Percentiles rank a stretch among this genome's conserved stretches.
These are phyloP conservation scores for Drosophila baimaii DNA, from an alignment of 1,140 invertebrate genomes.

Conservation along the genomic window DNA sequence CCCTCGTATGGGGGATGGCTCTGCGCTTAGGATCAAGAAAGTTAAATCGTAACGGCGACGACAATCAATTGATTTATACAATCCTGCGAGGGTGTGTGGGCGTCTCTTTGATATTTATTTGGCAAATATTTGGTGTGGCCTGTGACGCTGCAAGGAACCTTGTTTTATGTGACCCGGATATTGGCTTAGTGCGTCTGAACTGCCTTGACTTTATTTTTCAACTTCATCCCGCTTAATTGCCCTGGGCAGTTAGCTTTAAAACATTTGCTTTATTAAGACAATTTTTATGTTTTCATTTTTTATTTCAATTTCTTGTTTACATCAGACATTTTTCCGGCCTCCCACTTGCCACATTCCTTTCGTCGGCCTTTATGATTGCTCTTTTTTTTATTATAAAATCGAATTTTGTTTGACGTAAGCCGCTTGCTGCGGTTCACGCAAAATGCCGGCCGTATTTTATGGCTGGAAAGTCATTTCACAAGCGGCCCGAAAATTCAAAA, in stretches of 20 bases:
- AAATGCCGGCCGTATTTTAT: slow-evolving; percentile 35
- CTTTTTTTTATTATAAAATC: slow-evolving; percentile 56
- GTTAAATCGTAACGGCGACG: slow-evolving; percentile 61
- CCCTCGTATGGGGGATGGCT: slow-evolving; percentile 5
- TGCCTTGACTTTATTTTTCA: slow-evolving; percentile 24
- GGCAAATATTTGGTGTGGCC: slow-evolving; percentile 70
- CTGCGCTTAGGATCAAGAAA: slow-evolving; percentile 50
- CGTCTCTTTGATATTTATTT: slow-evolving; percentile 68
- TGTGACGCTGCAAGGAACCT: slow-evolving; percentile 38
- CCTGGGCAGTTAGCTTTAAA: slow-evolving; percentile 38
- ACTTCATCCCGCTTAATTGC: slow-evolving; percentile 52
- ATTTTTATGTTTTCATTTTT: slow-evolving; percentile 49
- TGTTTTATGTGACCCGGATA: slow-evolving; percentile 64
- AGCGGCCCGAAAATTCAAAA: slow-evolving; percentile 33
- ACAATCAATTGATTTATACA: slow-evolving; percentile 78
- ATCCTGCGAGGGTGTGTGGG: slow-evolving; percentile 21
- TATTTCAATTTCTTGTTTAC: slow-evolving; percentile 70
- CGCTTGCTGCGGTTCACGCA: slow-evolving; percentile 30
- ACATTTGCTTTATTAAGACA: slow-evolving; percentile 58
- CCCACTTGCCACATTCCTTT: not conserved
- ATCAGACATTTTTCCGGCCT: slow-evolving; percentile 22
- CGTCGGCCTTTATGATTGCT: slow-evolving; percentile 30
- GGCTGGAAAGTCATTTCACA: slow-evolving; percentile 32
- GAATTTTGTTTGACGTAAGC: slow-evolving; percentile 53
- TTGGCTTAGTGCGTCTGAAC: slow-evolving; percentile 48